Percentiles rank a stretch among this genome's conserved stretches.
Evolutionary conservation across 2,797 vertebrate genomes (phyloP).

Genomic region (Lacerta bilineata): DNA sequence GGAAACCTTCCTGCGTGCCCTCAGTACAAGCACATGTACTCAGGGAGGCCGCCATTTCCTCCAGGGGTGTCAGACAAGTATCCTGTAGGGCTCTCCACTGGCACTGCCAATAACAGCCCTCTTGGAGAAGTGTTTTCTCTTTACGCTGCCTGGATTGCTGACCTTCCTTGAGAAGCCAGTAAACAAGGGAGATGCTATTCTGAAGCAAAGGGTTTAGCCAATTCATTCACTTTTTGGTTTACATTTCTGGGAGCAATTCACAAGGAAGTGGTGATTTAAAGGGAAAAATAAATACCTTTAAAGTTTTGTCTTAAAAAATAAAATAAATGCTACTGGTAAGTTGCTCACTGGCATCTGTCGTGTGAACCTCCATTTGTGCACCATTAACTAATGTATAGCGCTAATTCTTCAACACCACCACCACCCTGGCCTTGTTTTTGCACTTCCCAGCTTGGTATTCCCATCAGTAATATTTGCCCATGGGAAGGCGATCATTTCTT

Average conservation of each 20-base stretch:
- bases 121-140: constrained; percentile 42
- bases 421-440: neutral
- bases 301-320: no score
- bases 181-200: constrained; percentile 35
- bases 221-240: neutral
- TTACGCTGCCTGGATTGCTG: constrained; percentile 22
- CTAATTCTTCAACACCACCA: neutral
- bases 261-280: constrained; percentile 1
- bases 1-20: constrained; percentile 55
- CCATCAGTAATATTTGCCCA: constrained; percentile 16
- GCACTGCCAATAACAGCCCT: neutral
- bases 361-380: neutral
- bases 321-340: neutral
- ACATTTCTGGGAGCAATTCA: neutral
- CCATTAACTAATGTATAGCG: constrained; percentile 11
- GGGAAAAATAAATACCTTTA: no score
- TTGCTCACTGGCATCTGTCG: constrained; percentile 16
- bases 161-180: constrained; percentile 18
- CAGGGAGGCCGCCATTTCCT: constrained; percentile 49
- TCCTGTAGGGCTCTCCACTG: constrained; percentile 39
- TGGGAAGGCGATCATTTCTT: neutral
- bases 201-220: constrained; percentile 13
- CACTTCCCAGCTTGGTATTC: neutral
- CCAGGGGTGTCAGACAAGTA: constrained; percentile 53
- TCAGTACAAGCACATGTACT: constrained; percentile 34